Evolutionary conservation across 2,888 invertebrate species (phyloP).

Genomic region (Panzeria rudis): DNA sequence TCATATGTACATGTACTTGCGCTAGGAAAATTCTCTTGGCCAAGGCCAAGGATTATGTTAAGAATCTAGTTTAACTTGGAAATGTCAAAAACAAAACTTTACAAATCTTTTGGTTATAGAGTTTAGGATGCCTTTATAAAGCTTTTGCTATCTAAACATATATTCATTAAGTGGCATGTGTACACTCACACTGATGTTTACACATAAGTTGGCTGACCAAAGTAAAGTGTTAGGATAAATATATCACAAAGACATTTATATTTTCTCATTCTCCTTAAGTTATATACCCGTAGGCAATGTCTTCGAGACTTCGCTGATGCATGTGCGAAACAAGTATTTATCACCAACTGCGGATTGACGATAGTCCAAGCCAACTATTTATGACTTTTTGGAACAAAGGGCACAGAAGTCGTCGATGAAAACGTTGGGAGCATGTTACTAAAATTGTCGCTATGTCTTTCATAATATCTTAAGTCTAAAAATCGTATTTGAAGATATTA

Average conservation of each 20-base stretch:
- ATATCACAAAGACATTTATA: conserved; percentile 15
- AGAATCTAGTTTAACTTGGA: conserved; percentile 39
- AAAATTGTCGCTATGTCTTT: no score
- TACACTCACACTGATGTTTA: neutral
- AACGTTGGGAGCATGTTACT: no score
- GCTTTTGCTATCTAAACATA: conserved; percentile 22
- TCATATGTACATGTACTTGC: neutral
- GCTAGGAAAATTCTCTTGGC: conserved; percentile 15
- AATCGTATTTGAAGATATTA: no score
- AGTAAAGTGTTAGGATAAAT: conserved; percentile 45
- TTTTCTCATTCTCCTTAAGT: neutral
- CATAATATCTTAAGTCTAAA: no score
- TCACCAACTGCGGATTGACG: no score
- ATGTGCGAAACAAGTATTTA: no score
- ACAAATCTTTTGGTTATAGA: conserved; percentile 23
- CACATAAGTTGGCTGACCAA: conserved; percentile 40
- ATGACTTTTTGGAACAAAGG: no score
- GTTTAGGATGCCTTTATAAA: neutral
- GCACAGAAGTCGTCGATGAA: no score
- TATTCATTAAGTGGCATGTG: neutral
- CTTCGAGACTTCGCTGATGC: no score
- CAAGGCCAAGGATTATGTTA: conserved; percentile 55
- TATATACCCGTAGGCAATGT: no score
- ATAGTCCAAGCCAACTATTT: no score
- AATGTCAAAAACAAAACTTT: conserved; percentile 54